Evolutionary conservation across 2,113 vertebrate genomes (phyloP).

Genomic region (Microtus pennsylvanicus): DNA sequence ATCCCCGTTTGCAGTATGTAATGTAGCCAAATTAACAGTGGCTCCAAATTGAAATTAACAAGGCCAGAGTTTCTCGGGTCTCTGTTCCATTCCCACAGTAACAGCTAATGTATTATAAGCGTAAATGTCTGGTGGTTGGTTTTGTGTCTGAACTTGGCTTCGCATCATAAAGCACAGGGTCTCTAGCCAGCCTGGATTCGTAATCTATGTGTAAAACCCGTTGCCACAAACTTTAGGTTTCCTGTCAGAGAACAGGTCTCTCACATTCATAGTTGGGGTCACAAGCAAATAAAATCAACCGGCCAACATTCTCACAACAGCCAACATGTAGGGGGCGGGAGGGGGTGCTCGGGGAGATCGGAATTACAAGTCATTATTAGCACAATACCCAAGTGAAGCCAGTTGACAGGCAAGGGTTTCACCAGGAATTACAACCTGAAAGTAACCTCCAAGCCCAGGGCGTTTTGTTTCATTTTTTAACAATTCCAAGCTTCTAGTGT

Average conservation of each 20-base stretch:
- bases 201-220: conserved; percentile 13
- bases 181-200: conserved; percentile 37
- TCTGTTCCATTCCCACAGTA: conserved; percentile 77
- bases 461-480: conserved; percentile 35
- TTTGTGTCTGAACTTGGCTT: conserved; percentile 67
- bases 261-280: conserved; percentile 3
- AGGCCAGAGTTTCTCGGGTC: conserved; percentile 68
- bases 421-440: neutral
- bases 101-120: conserved; percentile 68
- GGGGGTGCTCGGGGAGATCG: neutral
- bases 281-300: conserved; percentile 48
- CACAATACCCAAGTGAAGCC: neutral
- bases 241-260: conserved; percentile 11
- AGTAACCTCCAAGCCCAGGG: neutral
- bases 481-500: conserved; percentile 11
- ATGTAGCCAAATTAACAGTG: conserved; percentile 76
- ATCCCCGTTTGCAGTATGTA: conserved; percentile 67
- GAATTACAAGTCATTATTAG: neutral
- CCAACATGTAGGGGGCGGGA: neutral
- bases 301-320: neutral
- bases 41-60: conserved; percentile 78
- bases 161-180: conserved; percentile 39
- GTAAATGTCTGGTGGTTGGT: conserved; percentile 50
- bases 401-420: neutral
- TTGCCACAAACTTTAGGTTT: conserved; percentile 45